Base-by-base conservation (phyloP, 2,113 vertebrate species). In the Pseudolaguvia tuberculata region DNA sequence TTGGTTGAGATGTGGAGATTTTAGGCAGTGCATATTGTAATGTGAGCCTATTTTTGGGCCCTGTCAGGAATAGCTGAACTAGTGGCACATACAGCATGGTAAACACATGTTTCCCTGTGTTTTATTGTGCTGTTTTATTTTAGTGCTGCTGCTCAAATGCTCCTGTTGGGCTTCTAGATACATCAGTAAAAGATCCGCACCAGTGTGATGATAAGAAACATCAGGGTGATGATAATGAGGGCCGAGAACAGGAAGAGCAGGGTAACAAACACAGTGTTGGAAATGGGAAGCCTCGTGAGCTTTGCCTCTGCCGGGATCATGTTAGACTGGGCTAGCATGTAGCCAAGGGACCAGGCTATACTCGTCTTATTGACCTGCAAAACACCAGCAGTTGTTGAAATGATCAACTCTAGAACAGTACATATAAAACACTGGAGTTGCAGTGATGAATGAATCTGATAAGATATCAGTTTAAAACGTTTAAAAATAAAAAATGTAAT, bases 241-340 rank as follows among this genome's bases (percentile, higher is more conserved):
- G 89, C 87, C 1, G 93, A 90, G 86, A 95, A 95, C 80, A 94
- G 86, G 82, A 94, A 39, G 0, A 98, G 81, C 27, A 93, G 89
- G 58, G 92, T 92, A 7, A 90, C 85, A 67, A 96, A 98, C 71
- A 93, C 69, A 0, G 89, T 67, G 15, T 89, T 81, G 70, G 87
- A 84, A 85, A 98, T 81, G 25, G 96, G 95, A 3, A 89, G 73
- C 27, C 79, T 86, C 81, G 91, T 84, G 70, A 88, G 79, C 48
- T 91, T 90, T 62, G 89, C 84, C 70, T 93, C 93, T 4, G 95
- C 93, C 11, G 96, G 96, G 80, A 99, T 95, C 94, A 97, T 97
- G 85, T 96, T 98, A 5, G 96, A 96, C 84, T 93, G 88, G 59
- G 83, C 89, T 66, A 99, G 87, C 96, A 99, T 98, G 88, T 95